Evolutionary conservation across 2,797 vertebrate genomes (phyloP).

Genomic region (Chiroxiphia lanceolata): DNA sequence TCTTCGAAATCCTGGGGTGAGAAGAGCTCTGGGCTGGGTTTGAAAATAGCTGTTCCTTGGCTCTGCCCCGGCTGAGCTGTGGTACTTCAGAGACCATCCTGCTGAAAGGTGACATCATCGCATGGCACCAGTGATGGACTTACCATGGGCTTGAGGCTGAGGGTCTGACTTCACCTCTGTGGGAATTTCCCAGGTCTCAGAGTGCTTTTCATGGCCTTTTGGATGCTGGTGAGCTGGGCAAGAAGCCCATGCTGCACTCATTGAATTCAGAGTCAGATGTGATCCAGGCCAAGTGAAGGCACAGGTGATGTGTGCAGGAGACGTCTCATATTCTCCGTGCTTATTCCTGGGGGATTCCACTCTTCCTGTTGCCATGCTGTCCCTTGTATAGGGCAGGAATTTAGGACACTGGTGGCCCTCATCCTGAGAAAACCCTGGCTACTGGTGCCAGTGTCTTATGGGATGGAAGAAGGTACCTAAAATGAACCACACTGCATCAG

Average conservation of each 20-base stretch:
- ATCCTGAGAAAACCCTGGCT: not conserved
- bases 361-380: not conserved
- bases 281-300: not conserved
- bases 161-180: slow-evolving; percentile 19
- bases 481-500: not conserved
- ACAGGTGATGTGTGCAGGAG: not conserved
- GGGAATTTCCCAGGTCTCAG: not conserved
- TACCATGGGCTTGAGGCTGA: not conserved
- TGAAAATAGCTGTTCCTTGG: slow-evolving; percentile 5
- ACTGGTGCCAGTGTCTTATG: not conserved
- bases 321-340: not conserved
- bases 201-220: not conserved
- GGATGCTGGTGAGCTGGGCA: not conserved
- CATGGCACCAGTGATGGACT: not conserved
- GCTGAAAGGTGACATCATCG: slow-evolving; percentile 44
- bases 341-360: not conserved
- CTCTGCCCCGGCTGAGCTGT: not conserved
- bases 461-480: not conserved
- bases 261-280: not conserved
- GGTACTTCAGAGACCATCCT: fast-evolving
- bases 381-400: not conserved
- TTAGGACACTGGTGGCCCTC: not conserved
- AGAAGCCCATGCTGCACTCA: not conserved
- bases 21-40: not conserved
- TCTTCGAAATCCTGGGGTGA: not conserved